Conservation (phyloP, 2,797 vertebrate genomes). For the Dendrocincla tyrannina region DNA sequence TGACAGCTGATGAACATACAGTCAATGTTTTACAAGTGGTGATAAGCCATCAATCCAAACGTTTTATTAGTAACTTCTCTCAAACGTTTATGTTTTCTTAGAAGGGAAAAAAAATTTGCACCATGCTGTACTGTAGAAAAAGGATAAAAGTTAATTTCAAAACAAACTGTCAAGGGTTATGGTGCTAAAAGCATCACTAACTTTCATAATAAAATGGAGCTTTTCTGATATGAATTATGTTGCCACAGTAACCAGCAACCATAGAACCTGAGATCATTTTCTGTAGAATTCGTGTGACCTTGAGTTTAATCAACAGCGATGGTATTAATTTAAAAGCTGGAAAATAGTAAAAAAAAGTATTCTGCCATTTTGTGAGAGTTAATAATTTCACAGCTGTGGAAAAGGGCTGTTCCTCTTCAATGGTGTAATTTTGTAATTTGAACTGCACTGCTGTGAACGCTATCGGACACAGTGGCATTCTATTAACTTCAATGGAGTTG, state of each 20-base stretch:
- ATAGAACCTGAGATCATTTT: neutral
- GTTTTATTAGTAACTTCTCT: neutral
- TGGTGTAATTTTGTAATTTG: neutral
- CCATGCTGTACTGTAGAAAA: neutral
- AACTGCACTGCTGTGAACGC: neutral
- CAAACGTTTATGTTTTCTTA: neutral
- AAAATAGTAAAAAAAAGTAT: neutral
- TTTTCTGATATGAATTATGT: neutral
- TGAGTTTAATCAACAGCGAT: conserved; percentile 8
- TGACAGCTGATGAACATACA: conserved; percentile 1
- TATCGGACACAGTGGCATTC: neutral
- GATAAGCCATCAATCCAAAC: neutral
- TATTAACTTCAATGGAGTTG: neutral
- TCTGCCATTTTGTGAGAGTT: neutral
- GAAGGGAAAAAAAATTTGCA: neutral
- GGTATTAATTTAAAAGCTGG: neutral
- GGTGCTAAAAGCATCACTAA: neutral
- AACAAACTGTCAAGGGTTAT: conserved; percentile 3
- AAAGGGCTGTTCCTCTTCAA: neutral
- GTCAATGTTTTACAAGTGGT: neutral
- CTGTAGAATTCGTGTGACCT: neutral
- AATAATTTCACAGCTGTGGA: neutral
- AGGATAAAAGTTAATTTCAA: neutral
- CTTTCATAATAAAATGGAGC: conserved; percentile 2
- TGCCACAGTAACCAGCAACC: conserved; percentile 45